Evolutionary conservation across 1,140 invertebrate species (phyloP).

Genomic region (Philopotamus ludificatus): DNA sequence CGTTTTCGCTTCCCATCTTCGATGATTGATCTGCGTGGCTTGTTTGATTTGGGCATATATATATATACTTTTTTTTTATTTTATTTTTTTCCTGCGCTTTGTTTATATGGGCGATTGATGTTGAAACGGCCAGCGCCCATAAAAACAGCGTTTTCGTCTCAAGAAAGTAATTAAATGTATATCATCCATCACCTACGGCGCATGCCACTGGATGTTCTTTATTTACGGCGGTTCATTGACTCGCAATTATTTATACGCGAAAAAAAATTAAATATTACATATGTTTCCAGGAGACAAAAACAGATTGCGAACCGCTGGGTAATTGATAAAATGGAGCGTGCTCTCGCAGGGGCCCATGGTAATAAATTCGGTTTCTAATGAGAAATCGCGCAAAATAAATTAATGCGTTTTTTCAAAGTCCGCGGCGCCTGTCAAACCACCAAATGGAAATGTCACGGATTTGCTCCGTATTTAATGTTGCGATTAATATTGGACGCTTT

Average conservation of each 20-base stretch:
- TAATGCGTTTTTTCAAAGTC: not conserved
- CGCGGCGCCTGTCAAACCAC: not conserved
- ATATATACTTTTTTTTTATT: too few relatives aligned
- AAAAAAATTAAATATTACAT: not conserved
- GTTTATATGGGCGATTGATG: constrained; percentile 23
- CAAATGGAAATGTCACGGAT: constrained; percentile 17
- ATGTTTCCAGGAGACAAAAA: not conserved
- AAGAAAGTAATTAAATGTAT: constrained; percentile 37
- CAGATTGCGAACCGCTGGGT: not conserved
- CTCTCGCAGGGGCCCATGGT: not conserved
- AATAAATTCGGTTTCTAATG: constrained; percentile 27
- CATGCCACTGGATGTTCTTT: constrained; percentile 33
- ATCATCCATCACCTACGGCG: constrained; percentile 38
- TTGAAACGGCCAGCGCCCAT: constrained; percentile 28
- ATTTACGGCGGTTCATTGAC: constrained; percentile 41
- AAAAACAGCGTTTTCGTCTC: constrained; percentile 14
- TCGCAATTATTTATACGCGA: constrained; percentile 2
- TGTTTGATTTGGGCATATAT: too few relatives aligned
- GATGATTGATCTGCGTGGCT: not conserved
- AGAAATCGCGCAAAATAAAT: constrained; percentile 8
- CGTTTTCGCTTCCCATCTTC: not conserved
- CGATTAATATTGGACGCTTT: not conserved
- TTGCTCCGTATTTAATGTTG: constrained; percentile 4
- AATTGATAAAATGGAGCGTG: constrained; percentile 21
- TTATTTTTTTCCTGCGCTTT: constrained; percentile 1